These are phyloP conservation scores for Meandrina meandrites DNA, from an alignment of 92 coral and sea anemone species.

Conservation along the genomic window DNA sequence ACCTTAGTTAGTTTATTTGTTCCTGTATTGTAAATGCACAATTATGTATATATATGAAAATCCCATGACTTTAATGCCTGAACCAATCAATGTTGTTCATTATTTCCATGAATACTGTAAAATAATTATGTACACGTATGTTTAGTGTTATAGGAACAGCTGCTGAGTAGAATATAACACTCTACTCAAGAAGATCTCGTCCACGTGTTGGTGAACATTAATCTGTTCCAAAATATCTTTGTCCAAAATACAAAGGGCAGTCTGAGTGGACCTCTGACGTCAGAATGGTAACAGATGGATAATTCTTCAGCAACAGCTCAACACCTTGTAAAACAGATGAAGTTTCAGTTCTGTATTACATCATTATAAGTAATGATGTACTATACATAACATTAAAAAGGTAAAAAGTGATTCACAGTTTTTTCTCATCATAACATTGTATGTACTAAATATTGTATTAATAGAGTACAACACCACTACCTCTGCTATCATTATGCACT, in stretches of 20 bases:
- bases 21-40: too few species aligned
- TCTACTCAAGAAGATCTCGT: background rate
- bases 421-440: too few species aligned
- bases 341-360: background rate
- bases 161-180: background rate
- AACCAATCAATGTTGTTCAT: too few species aligned
- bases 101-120: too few species aligned
- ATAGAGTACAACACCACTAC: too few species aligned
- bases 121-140: background rate
- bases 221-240: conserved; percentile 97
- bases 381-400: background rate
- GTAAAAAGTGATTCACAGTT: too few species aligned
- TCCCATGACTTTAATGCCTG: too few species aligned
- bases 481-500: too few species aligned
- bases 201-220: conserved; percentile 13
- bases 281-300: conserved; percentile 79
- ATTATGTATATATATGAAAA: too few species aligned
- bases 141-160: background rate
- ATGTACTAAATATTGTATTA: background rate
- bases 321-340: conserved; percentile 63
- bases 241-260: conserved; percentile 88
- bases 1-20: too few species aligned
- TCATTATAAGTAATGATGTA: background rate
- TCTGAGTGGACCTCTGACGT: conserved; percentile 95
- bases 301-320: conserved; percentile 66